phyloP scores from a whole-genome alignment of 2,113 vertebrate species.

The Shinisaurus crocodilurus region DNA sequence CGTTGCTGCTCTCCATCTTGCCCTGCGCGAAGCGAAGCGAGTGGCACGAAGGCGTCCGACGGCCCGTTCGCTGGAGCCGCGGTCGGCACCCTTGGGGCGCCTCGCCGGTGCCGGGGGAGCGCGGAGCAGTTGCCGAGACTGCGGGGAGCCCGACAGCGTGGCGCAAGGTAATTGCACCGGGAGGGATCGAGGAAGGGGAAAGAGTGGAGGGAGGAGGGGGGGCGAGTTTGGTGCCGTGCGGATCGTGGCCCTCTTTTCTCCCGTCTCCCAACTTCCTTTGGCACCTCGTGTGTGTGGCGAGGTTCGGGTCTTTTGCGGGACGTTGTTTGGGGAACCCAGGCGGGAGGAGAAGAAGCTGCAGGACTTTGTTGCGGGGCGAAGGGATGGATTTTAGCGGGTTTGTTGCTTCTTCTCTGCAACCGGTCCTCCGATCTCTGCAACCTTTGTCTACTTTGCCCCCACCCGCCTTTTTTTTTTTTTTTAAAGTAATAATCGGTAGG shows the following conservation, averaged over 20 bases:
- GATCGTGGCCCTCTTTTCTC: constrained; percentile 27
- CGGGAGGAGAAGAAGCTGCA: background rate
- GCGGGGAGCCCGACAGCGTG: background rate
- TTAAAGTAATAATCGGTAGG: background rate
- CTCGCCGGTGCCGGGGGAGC: background rate
- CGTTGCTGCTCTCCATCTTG: background rate
- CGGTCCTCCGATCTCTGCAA: no score
- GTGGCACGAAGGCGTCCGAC: background rate
- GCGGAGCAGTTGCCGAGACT: background rate
- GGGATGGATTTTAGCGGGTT: background rate
- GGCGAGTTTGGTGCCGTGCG: constrained; percentile 48
- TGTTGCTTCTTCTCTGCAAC: background rate
- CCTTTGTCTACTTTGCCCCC: no score
- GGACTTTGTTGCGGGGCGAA: background rate
- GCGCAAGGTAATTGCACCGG: background rate
- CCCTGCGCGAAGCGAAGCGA: background rate
- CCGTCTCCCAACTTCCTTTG: background rate
- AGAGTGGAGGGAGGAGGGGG: background rate
- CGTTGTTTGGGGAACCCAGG: background rate
- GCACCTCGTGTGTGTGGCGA: background rate
- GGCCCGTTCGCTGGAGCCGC: background rate
- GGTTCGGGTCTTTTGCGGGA: background rate
- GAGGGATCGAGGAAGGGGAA: background rate
- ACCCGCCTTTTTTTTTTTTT: no score
- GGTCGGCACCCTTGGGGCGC: background rate